Evolutionary conservation across 2,113 vertebrate genomes (phyloP).

Genomic region (Oreocharis arfaki): DNA sequence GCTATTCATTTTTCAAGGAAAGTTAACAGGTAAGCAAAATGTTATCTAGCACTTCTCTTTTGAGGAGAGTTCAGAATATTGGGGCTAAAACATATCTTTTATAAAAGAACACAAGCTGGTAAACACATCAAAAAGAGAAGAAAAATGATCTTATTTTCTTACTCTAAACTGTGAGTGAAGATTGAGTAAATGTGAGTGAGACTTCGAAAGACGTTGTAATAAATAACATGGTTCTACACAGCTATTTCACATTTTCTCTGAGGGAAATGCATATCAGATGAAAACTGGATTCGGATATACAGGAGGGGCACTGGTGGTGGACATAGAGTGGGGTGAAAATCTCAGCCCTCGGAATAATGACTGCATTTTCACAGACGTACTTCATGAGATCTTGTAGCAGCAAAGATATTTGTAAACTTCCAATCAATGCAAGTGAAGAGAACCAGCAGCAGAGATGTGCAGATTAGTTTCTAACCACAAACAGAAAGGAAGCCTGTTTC

Average conservation of each 20-base stretch:
- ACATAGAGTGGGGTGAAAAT: neutral
- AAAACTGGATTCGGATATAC: neutral
- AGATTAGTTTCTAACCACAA: neutral
- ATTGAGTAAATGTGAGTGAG: neutral
- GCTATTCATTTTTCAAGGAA: neutral
- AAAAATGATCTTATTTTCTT: neutral
- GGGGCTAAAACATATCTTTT: neutral
- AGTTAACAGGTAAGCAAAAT: conserved; percentile 26
- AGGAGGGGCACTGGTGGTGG: neutral
- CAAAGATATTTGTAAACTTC: conserved; percentile 10
- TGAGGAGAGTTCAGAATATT: neutral
- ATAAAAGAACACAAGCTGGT: neutral
- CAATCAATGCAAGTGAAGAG: neutral
- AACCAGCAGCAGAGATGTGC: neutral
- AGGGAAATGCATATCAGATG: neutral
- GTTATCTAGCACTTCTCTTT: neutral
- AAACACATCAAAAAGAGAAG: neutral
- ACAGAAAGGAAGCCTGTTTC: neutral
- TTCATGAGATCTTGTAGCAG: neutral
- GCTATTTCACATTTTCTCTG: conserved; percentile 1
- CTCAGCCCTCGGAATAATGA: neutral
- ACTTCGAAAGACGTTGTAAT: neutral
- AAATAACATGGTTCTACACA: neutral
- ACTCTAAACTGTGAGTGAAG: neutral
- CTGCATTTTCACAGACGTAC: neutral